Percentiles rank a stretch among this genome's conserved stretches.
phyloP scores from a whole-genome alignment of 2,797 vertebrate species.

The Rallus crepitans region DNA sequence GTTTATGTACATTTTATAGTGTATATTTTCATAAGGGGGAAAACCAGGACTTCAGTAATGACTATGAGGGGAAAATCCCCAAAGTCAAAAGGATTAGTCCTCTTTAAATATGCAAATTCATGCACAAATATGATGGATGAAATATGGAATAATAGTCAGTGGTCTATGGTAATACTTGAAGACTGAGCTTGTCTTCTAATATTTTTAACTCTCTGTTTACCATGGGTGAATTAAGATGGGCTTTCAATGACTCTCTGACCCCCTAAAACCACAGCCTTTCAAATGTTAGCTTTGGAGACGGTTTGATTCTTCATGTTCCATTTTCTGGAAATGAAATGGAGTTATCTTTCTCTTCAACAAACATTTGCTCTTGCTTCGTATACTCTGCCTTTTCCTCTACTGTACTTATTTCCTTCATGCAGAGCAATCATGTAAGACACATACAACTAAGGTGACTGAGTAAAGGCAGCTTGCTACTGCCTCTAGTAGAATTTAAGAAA shows the following conservation, averaged over 20 bases:
- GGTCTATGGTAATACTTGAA: background rate
- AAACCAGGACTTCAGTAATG: background rate
- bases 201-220: background rate
- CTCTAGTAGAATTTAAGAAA: background rate
- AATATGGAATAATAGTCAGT: background rate
- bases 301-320: background rate
- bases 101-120: background rate
- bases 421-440: background rate
- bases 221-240: background rate
- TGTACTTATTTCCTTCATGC: background rate
- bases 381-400: background rate
- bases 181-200: background rate
- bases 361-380: background rate
- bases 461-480: background rate
- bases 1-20: background rate
- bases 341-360: background rate
- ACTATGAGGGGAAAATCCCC: background rate
- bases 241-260: background rate
- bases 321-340: background rate
- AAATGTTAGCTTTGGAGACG: background rate
- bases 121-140: background rate
- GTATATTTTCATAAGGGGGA: background rate
- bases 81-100: background rate
- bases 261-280: background rate
- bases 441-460: background rate